These are phyloP conservation scores for Tapera naevia DNA, from an alignment of 2,797 vertebrate genomes.

Conservation along the genomic window DNA sequence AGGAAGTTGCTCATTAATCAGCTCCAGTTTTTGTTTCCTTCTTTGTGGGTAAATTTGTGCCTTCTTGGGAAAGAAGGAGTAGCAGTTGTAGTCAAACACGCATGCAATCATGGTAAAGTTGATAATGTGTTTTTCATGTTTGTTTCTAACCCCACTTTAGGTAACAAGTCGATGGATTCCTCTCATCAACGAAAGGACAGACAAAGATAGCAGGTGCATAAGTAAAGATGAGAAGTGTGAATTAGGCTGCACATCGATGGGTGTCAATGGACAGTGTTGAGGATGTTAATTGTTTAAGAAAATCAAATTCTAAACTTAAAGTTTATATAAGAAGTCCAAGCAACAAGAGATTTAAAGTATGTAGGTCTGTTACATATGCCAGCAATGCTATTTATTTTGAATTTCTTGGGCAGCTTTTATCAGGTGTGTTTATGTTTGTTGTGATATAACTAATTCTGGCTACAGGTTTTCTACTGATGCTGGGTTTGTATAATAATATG, in stretches of 20 bases:
- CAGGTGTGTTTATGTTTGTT: constrained; percentile 25
- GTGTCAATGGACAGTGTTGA: constrained; percentile 24
- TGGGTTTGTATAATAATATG: not conserved
- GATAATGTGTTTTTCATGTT: not conserved
- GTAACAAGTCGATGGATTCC: constrained; percentile 99
- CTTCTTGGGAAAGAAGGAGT: not conserved
- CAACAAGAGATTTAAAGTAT: constrained; percentile 29
- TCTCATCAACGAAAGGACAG: constrained; percentile 95
- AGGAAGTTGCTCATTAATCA: not conserved
- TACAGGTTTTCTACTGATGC: not conserved
- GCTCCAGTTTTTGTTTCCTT: not conserved
- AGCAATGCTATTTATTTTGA: constrained; percentile 17
- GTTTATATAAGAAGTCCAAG: constrained; percentile 50
- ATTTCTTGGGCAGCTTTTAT: not conserved
- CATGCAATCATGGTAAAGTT: not conserved
- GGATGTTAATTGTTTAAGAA: constrained; percentile 37
- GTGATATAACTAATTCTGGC: not conserved
- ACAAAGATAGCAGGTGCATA: constrained; percentile 97
- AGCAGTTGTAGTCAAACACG: not conserved
- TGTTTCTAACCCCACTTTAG: constrained; percentile 72
- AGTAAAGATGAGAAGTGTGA: constrained; percentile 37
- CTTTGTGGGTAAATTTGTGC: not conserved
- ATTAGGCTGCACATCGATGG: constrained; percentile 18
- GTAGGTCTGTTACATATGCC: constrained; percentile 29
- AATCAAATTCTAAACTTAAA: constrained; percentile 47